phyloP scores from a whole-genome alignment of 2,888 invertebrate species.

The Brachypalpus laphriformis region DNA sequence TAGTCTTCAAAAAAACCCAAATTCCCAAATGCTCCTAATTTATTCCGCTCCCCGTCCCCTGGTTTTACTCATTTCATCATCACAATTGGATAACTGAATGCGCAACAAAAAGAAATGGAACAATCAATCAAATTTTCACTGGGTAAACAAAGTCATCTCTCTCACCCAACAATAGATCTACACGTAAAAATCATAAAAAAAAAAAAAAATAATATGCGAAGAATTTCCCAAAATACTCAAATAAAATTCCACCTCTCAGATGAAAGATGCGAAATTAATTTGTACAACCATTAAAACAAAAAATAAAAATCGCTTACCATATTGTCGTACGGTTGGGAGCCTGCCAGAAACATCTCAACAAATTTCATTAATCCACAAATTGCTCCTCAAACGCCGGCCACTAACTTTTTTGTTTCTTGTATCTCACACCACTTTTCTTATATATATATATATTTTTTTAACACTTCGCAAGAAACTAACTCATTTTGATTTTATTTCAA shows the following conservation, averaged over 20 bases:
- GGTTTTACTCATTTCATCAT: neutral
- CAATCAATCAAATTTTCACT: constrained; percentile 20
- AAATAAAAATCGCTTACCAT: constrained; percentile 40
- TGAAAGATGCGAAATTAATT: neutral
- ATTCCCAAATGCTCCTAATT: neutral
- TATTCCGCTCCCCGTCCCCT: neutral
- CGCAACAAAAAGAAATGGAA: neutral
- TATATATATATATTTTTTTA: no score
- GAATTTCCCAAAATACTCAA: neutral
- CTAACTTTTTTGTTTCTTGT: constrained; percentile 18
- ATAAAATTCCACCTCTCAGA: neutral
- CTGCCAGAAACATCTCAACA: constrained; percentile 28
- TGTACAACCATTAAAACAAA: neutral
- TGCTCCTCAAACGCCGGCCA: neutral
- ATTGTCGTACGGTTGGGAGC: constrained; percentile 38
- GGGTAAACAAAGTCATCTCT: constrained; percentile 8
- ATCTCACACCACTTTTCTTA: neutral
- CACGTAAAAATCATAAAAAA: constrained; percentile 1
- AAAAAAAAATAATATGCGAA: neutral
- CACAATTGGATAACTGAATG: neutral
- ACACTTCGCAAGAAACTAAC: constrained; percentile 4
- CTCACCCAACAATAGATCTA: neutral
- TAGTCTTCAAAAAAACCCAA: neutral
- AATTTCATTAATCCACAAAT: constrained; percentile 28
- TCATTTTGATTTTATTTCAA: constrained; percentile 14